Base-by-base conservation (phyloP, 2,113 vertebrate genomes). In the Okapia johnstoni region DNA sequence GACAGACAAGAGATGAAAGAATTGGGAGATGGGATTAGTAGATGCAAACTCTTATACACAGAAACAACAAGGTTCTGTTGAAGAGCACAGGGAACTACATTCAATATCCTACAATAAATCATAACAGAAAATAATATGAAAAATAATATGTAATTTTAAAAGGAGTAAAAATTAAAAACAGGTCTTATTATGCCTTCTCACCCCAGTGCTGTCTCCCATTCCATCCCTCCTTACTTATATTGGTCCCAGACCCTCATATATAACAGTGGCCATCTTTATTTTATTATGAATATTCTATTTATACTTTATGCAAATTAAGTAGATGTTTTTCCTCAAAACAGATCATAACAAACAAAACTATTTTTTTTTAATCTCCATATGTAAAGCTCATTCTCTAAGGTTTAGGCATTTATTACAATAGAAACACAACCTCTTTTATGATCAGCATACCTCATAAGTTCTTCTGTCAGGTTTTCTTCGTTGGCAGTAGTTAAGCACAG, bases 381-480 rank as follows among this genome's bases (percentile, higher is more conserved):
- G 63, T 54, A 73, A 88, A 93, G 33, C 36, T 79, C 57, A 43
- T 54, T 58, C 33, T 52, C 4, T 17, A 48, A 90, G 33, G 25
- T 21, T 60, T 43, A 66, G 58, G 50, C 55, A 79, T 43, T 83
- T 57, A 14, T 77, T 40, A 26, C 3, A 40, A 50, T 21, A 33
- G 54, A 93, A 80, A 43, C 11, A 12, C 2, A 52, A 30, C 28
- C 66, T 86, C n/a, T 33, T 57, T 19, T 36, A 52, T 50, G 52
- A 46, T 5, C 12, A 2, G 28, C 7, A 1, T 6, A 9, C 15
- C 48, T 43, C 5, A 0, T 10, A 60, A 57, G 2, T 26, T 52
- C 30, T 25, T n/a, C 19, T 25, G 11, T 79, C 36, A 25, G 7
- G 6, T 33, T 77, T 52, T 83, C 77, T 50, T 48, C 13, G 13